Base-by-base conservation (phyloP, 2,888 invertebrate genomes). In the Scaeva pyrastri region DNA sequence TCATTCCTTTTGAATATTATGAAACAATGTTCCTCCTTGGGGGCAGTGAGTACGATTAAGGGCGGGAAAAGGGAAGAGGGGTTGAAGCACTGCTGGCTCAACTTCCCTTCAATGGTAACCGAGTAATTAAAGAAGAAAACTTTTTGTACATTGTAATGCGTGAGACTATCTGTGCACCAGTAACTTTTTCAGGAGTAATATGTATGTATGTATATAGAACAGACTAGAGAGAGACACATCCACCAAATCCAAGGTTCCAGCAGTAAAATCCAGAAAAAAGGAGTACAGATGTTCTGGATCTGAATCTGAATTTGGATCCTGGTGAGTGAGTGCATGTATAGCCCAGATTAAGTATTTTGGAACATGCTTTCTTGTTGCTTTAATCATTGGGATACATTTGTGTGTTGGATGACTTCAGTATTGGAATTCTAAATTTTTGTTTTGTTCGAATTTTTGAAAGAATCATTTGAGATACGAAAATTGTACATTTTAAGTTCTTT, bases 61-160 rank as follows among this genome's bases (percentile, higher is more conserved):
- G 12, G 4, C 21, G 31, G 23, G 52, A 16, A 31, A 5, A 58
- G 12, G 12, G 10, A 7, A 4, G 5, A 11, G 45, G 26, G 11
- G 11, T 8, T 36, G 16, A n/a, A 11, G 41, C 39, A 62, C 36
- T n/a, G 62, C 50, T 66, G n/a, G 39, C 70, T 58, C 56, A 80
- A 64, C 64, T 48, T 45, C 72, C 74, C 80, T 70, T 84, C 74
- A 68, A 68, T 74, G 41, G 58, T 64, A 64, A 41, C 78, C 82
- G 64, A 82, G 86, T 82, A 86, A 86, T 86, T 86, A 86, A 86
- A 82, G 82, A 86, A 58, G 82, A 82, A 82, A 86, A 86, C 86
- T 86, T 82, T 31, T 31, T 31, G 31, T 78, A 78, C 74, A 82
- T 71, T 74, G 73, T 77, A 75, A 71, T 74, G 74, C 86, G 82